Percentiles rank a stretch among this genome's conserved stretches.
phyloP scores from a whole-genome alignment of 2,113 vertebrate genomes.

The Bambusicola thoracicus region DNA sequence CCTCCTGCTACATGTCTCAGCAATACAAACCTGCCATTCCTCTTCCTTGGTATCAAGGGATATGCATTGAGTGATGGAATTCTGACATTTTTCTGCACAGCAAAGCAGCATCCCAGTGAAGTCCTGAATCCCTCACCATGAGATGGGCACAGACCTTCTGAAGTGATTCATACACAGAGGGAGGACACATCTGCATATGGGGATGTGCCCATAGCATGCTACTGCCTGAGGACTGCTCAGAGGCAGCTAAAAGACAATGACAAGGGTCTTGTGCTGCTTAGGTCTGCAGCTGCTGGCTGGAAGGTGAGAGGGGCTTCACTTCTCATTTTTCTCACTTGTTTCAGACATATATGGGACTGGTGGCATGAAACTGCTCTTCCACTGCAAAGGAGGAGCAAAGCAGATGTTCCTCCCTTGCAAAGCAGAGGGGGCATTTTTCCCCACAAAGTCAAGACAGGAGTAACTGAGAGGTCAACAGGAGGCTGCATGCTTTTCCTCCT shows the following conservation, averaged over 20 bases:
- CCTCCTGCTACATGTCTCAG: constrained; percentile 36
- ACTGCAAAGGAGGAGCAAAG: neutral
- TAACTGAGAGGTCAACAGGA: neutral
- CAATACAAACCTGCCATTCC: neutral
- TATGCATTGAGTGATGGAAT: neutral
- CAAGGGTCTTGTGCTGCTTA: neutral
- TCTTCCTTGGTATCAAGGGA: neutral
- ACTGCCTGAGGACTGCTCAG: neutral
- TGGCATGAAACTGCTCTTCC: neutral
- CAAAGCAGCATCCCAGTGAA: neutral
- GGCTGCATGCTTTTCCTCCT: neutral
- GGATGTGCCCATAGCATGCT: neutral
- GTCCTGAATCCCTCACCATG: neutral
- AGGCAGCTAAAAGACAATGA: neutral
- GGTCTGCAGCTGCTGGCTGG: neutral
- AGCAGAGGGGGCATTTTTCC: neutral
- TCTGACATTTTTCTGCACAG: neutral
- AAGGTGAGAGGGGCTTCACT: neutral
- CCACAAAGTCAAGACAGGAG: neutral
- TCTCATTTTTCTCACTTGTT: neutral
- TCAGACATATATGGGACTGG: no score
- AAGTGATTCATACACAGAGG: neutral
- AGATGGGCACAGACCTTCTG: neutral
- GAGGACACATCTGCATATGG: neutral
- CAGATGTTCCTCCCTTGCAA: neutral